phyloP scores from a whole-genome alignment of 2,113 vertebrate genomes.

The Chionodraco myersi region DNA sequence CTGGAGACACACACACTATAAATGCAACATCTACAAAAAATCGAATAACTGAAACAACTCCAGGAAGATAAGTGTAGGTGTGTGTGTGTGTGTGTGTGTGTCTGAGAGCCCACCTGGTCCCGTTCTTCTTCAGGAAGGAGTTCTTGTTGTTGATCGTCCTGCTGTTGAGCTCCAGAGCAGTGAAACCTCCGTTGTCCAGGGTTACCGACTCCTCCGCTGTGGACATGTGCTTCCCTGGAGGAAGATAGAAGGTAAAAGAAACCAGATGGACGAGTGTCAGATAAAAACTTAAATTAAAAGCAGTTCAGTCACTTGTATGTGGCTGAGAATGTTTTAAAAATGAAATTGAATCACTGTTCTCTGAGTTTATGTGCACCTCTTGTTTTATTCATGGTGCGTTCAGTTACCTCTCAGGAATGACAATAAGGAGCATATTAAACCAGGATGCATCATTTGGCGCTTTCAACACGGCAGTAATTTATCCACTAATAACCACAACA shows the following conservation, averaged over 20 bases:
- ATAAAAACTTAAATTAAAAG: background rate
- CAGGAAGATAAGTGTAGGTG: too few species aligned
- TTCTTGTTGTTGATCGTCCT: slow-evolving; percentile 91
- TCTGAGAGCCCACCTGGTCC: slow-evolving; percentile 85
- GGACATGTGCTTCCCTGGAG: slow-evolving; percentile 89
- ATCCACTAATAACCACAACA: slow-evolving; percentile 15
- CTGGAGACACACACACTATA: slow-evolving; percentile 69
- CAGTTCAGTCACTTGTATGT: background rate
- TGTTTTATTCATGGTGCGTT: slow-evolving; percentile 24
- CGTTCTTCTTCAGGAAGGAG: slow-evolving; percentile 94
- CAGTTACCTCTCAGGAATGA: slow-evolving; percentile 1
- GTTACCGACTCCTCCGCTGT: slow-evolving; percentile 90
- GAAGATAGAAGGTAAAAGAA: background rate
- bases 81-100: background rate
- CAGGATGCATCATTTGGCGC: background rate
- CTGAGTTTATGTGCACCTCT: background rate
- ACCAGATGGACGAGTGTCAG: background rate
- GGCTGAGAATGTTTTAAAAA: background rate
- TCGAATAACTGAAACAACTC: background rate
- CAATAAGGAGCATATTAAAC: slow-evolving; percentile 6
- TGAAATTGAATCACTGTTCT: background rate
- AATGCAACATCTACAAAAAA: background rate
- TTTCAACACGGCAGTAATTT: slow-evolving; percentile 9
- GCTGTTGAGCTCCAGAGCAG: slow-evolving; percentile 94
- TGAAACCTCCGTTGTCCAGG: slow-evolving; percentile 95